Evolutionary conservation across 2,888 invertebrate genomes (phyloP), one percentile per base, ranked within the genome.

Genomic region (Amaurobius ferox): DNA sequence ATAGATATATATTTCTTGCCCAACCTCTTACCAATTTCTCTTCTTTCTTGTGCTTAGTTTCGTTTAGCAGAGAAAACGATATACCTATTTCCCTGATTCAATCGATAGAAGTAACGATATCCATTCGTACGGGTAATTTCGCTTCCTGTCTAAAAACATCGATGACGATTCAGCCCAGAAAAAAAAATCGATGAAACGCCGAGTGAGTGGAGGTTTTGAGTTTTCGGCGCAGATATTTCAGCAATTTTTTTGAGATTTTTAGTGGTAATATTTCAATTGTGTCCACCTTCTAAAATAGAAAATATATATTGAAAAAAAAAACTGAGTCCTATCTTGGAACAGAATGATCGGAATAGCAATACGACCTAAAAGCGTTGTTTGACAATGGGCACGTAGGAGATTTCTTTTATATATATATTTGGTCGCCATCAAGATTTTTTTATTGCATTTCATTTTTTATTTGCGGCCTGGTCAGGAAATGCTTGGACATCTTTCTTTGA

Each of bases 1-100:
- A 79, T 32, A 68, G 68, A 29, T 61, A 55, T 79, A 71, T 40
- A 44, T 70, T 55, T 64, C 40, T 35, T 35, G 7, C 16, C 23
- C 64, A 35, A 32, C 78, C 55, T 39, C 39, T 39, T 30, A 23
- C 61, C 35, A 66, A 32, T 68, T 77, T 77, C 28, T n/a, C 32
- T 66, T 39, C 61, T 48, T 40, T 73, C 66, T 48, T 23, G 48
- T 80, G 67, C 72, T 80, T 62, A 72, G 70, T 80, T 73, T 73
- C 73, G 67, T 40, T 80, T 66, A 55, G 48, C 19, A 35, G 29
- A 55, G 66, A 72, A 80, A 80, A 80, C 72, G 80, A 80, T 80
- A 80, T 73, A 80, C 72, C 80, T 72, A 80, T 80, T 66, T 66
- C 48, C 30, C 40, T 72, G 79, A 79, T 79, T 80, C 80, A 80